Base-by-base conservation (phyloP, 1,140 invertebrate species). In the Drosophila rufa region DNA sequence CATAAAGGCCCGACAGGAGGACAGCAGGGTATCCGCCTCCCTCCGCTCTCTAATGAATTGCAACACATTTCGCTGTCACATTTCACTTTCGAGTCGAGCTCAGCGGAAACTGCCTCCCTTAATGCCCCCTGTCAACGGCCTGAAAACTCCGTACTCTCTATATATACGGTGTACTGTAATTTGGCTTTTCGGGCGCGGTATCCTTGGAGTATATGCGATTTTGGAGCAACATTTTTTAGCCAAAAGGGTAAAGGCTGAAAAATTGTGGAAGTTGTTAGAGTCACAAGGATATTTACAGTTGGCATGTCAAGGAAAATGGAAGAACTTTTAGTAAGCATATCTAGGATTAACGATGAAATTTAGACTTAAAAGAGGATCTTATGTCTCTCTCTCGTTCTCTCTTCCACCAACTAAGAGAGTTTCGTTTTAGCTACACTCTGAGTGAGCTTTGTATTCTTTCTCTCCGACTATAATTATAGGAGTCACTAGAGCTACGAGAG, bases 31-130 rank as follows among this genome's bases (percentile, higher is more conserved):
- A 36, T 42, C 66, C 53, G 38, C 45, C 61, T 36, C 36, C 45
- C 30, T 40, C 30, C 33, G 30, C 67, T 87, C 83, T 87, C 80
- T 86, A 87, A 87, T 82, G 83, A 87, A 87, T 87, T 87, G 85
- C 65, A 85, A 74, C 80, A 70, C 76, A 82, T 66, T 82, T 65
- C 53, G 61, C 75, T 85, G 82, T 84, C 82, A 78, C 64, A 77
- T 36, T 82, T 79, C 75, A 50, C 75, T 78, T 78, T 78, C 53
- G 57, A 68, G 74, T 69, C 64, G 75, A 59, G 75, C 75, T 77
- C 74, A 69, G 55, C 75, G 75, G 75, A 78, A 78, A 78, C 75
- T 43, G 67, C 38, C 56, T 56, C 51, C 75, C 75, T 48, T 77
- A 77, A 70, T 70, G 58, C 57, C 75, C 51, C 65, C 55, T 79